phyloP scores from a whole-genome alignment of 1,140 invertebrate genomes.

The Drosophila nasuta region DNA sequence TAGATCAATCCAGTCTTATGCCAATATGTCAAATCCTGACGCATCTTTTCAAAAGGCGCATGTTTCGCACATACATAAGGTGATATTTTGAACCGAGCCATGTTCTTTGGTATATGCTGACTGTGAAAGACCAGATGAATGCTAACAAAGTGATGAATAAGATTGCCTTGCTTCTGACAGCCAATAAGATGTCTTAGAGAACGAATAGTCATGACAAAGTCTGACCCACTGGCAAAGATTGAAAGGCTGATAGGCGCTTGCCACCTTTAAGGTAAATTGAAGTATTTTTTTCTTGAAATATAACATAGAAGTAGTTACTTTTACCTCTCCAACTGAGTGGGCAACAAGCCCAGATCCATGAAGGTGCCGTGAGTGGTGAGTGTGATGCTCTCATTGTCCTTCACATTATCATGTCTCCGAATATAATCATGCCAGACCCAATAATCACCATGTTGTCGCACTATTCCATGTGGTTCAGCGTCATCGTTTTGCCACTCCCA shows the following conservation, averaged over 20 bases:
- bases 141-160: conserved; percentile 90
- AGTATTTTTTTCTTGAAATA: background rate
- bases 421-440: conserved; percentile 53
- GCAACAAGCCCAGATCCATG: conserved; percentile 31
- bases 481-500: background rate
- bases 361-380: conserved; percentile 45
- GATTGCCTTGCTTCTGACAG: conserved; percentile 86
- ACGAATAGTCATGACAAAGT: conserved; percentile 87
- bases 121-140: conserved; percentile 94
- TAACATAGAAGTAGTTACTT: background rate
- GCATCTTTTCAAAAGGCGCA: background rate
- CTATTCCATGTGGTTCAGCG: background rate
- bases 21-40: conserved; percentile 21
- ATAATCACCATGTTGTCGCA: conserved; percentile 44
- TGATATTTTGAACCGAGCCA: conserved; percentile 87
- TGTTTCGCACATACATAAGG: background rate
- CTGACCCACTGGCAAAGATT: conserved; percentile 90
- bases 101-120: conserved; percentile 90
- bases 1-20: conserved; percentile 15
- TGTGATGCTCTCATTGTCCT: conserved; percentile 42
- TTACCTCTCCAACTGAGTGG: conserved; percentile 28
- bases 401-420: background rate
- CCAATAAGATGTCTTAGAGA: conserved; percentile 88
- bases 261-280: conserved; percentile 85
- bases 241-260: conserved; percentile 89